phyloP scores from a whole-genome alignment of 2,113 vertebrate genomes.

The Aix galericulata region DNA sequence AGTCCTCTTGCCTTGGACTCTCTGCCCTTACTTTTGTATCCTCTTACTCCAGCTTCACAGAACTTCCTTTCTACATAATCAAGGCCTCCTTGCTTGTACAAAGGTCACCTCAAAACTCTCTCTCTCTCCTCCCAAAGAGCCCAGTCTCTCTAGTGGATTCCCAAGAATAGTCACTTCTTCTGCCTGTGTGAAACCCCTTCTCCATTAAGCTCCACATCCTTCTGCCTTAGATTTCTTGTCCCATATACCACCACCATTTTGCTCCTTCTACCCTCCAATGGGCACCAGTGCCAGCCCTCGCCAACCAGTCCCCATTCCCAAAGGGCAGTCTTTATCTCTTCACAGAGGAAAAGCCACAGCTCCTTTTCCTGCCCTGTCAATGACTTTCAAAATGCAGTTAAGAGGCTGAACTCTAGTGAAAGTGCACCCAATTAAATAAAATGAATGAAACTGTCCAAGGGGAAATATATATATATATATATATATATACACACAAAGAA shows the following conservation, averaged over 20 bases:
- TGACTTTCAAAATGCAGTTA: background rate
- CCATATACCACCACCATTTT: background rate
- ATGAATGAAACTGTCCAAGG: background rate
- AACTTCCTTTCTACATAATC: background rate
- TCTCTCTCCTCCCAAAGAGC: background rate
- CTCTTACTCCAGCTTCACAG: background rate
- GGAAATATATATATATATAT: no score
- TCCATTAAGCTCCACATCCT: background rate
- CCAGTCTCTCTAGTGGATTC: background rate
- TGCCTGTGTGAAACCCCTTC: background rate
- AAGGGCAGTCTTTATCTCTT: background rate
- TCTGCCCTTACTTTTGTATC: background rate
- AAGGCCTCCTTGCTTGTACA: background rate
- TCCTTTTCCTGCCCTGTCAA: background rate
- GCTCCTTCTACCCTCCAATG: background rate
- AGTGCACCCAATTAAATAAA: background rate
- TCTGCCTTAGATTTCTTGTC: background rate
- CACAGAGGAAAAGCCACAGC: no score
- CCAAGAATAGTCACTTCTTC: background rate
- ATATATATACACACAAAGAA: no score
- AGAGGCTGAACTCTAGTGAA: background rate
- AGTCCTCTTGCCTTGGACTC: background rate
- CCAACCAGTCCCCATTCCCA: no score
- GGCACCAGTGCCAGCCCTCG: background rate
- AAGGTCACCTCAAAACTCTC: background rate